phyloP scores from a whole-genome alignment of 2,888 invertebrate genomes.

The Drosophila neonasuta region DNA sequence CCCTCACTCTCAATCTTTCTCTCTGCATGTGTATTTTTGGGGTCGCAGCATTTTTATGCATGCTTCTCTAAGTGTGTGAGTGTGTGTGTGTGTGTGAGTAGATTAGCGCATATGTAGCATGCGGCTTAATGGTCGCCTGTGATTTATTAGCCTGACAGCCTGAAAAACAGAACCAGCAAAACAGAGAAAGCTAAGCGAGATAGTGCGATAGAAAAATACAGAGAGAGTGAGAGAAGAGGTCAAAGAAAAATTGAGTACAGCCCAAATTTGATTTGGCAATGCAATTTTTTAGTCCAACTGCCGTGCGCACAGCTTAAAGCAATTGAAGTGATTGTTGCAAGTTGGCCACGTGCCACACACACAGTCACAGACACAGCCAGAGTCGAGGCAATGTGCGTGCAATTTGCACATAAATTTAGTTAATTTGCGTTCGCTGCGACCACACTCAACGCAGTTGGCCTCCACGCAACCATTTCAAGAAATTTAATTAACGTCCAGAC shows the following conservation, averaged over 20 bases:
- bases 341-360: constrained; percentile 32
- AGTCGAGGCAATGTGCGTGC: constrained; percentile 54
- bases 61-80: constrained; percentile 19
- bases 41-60: constrained; percentile 42
- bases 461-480: constrained; percentile 22
- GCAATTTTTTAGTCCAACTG: constrained; percentile 38
- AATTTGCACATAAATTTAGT: constrained; percentile 56
- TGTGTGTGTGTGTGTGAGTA: constrained; percentile 52
- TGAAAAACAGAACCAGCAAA: constrained; percentile 14
- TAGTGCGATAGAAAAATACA: neutral
- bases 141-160: constrained; percentile 62
- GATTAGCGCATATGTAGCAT: constrained; percentile 71
- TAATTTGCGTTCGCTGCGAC: constrained; percentile 46
- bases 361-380: neutral
- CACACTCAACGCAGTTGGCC: constrained; percentile 11
- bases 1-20: neutral
- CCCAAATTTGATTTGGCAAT: constrained; percentile 52
- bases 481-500: constrained; percentile 58
- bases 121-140: constrained; percentile 68
- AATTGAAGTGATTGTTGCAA: constrained; percentile 37
- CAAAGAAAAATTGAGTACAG: constrained; percentile 22
- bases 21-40: constrained; percentile 20
- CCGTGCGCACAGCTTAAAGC: constrained; percentile 19
- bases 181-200: constrained; percentile 13
- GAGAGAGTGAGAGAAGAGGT: neutral